Evolutionary conservation across 2,797 vertebrate species (phyloP), one percentile per base, ranked within the genome.

Genomic region (Phataginus tetradactyla): DNA sequence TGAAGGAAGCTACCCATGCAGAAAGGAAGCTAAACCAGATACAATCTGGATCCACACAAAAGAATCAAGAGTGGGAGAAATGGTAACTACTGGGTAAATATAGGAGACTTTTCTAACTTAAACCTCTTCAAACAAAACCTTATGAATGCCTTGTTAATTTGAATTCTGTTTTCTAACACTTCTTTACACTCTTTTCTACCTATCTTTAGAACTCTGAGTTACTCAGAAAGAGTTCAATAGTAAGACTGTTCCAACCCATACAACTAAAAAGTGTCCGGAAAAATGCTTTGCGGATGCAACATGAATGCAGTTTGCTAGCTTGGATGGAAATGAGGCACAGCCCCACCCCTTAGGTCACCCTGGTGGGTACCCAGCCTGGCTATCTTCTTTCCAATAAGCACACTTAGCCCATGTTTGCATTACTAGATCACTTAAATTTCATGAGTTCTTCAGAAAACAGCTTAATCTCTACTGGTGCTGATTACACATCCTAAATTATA

Each of bases 351-450:
- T 45, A 34, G 53, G 37, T 66, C 61, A 74, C 29, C 39, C 15
- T 45, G 72, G 4, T 37, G 86, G 25, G 61, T 61, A 81, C 3
- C 21, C n/a, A 49, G 32, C 1, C 39, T 84, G 51, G 14, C 15
- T 59, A 8, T 80, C 42, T 85, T 71, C 42, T 59, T 96, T 87
- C 20, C 18, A 85, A 45, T 78, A 88, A 88, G 66, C 71, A 87
- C 27, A 87, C 91, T 92, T 94, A 81, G 20, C 23, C 15, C 61
- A 86, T 15, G 20, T 86, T 96, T 88, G 21, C 86, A 27, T 91
- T 89, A 34, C 71, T 93, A 83, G 45, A 79, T 97, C 95, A 85
- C 49, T 93, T 94, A 79, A 90, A 18, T n/a, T 61, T 90, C 61
- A 90, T 78, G 23, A 77, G 89, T 91, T 96, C 86, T 93, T 81